Evolutionary conservation across 2,113 vertebrate genomes (phyloP).

Genomic region (Macroglossus sobrinus): DNA sequence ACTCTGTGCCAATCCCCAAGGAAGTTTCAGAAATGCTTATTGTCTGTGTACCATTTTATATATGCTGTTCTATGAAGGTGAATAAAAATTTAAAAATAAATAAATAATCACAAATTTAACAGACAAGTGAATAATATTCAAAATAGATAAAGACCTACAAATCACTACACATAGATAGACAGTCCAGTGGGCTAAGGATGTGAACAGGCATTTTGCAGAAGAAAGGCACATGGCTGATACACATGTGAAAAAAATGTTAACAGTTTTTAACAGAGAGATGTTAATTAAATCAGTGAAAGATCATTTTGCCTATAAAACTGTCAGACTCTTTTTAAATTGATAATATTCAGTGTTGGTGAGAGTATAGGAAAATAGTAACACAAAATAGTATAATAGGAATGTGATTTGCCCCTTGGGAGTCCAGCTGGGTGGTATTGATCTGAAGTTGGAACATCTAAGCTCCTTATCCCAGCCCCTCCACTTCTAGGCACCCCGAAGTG

Average conservation of each 20-base stretch:
- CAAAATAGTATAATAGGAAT: too few relatives aligned
- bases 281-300: neutral
- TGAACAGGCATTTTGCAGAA: neutral
- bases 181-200: too few relatives aligned
- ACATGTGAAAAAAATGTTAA: neutral
- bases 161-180: neutral
- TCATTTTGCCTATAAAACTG: neutral
- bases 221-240: neutral
- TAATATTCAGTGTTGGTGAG: neutral
- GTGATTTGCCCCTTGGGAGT: neutral
- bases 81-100: too few relatives aligned
- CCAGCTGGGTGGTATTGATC: neutral
- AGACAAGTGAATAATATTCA: neutral
- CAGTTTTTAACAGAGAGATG: neutral
- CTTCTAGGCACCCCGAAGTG: neutral
- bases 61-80: too few relatives aligned
- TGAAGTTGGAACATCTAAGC: too few relatives aligned
- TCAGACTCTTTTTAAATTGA: neutral
- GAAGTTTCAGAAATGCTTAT: conserved; percentile 40
- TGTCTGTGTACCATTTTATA: too few relatives aligned
- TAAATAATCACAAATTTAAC: neutral
- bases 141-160: neutral
- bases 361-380: neutral
- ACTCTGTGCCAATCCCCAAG: conserved; percentile 30
- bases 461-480: neutral